phyloP scores from a whole-genome alignment of 2,113 vertebrate species.

The Rattus norvegicus region DNA sequence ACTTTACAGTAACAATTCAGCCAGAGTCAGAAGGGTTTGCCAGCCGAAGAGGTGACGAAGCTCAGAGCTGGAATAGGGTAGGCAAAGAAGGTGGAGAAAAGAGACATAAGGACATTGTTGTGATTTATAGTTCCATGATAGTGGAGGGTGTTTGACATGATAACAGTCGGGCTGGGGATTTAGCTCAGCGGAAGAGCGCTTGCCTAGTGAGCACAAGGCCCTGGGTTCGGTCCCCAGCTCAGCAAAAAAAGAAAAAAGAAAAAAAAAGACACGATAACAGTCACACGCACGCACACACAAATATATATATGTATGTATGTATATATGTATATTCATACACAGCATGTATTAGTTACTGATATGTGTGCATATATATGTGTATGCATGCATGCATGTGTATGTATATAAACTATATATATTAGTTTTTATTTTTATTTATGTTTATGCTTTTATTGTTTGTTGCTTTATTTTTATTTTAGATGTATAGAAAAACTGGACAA shows the following conservation, averaged over 20 bases:
- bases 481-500: background rate
- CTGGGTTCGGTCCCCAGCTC: too few species aligned
- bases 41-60: background rate
- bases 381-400: too few species aligned
- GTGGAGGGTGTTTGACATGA: background rate
- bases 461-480: slow-evolving; percentile 26
- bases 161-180: too few species aligned
- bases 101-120: slow-evolving; percentile 5
- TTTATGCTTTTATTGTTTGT: background rate
- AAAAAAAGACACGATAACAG: background rate
- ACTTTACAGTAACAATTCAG: background rate
- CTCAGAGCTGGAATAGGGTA: background rate
- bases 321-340: background rate
- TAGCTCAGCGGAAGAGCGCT: too few species aligned
- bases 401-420: background rate
- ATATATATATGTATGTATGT: background rate
- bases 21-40: background rate
- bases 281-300: background rate
- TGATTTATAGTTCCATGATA: background rate
- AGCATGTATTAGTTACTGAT: too few species aligned
- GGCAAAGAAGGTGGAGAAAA: background rate
- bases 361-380: background rate
- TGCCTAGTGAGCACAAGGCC: too few species aligned
- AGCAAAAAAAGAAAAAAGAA: too few species aligned
- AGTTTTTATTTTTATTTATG: background rate